Base-by-base conservation (phyloP, 2,888 invertebrate species). In the Eupithecia centaureata region DNA sequence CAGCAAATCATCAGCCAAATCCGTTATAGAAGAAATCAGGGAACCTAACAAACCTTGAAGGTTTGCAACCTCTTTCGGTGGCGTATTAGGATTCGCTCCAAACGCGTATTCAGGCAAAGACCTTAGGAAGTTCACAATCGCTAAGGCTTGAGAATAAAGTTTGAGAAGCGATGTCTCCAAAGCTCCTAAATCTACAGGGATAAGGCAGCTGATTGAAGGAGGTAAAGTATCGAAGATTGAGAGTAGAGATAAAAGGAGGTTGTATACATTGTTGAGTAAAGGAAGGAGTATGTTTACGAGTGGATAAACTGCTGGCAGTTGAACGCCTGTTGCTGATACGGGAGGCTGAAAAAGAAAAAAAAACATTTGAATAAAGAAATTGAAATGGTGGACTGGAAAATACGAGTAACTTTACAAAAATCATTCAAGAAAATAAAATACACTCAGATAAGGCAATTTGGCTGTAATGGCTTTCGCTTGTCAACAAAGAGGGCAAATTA, bases 141-240 rank as follows among this genome's bases (percentile, higher is more conserved):
- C 93, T 0, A 93, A 70, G 0, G 92, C 92, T 69, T 93, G 92
- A 0, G 92, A 92, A 54, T 93, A 93, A 0, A 93, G 78, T 30
- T 92, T 93, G 0, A 93, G 77, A 0, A 93, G 73, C 0, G 91
- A 91, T 0, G 92, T 92, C 57, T 93, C 93, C 51, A 93, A 73
- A 0, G 92, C 92, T 0, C 89, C 86, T 0, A 93, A 69, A 65
- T 93, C 92, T 0, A 93, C 89, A 0, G 92, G 92, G 7, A 93
- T 91, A 28, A 92, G 73, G 58, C 87, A 86, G 76, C 88, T 89
- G 35, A 93, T 84, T 0, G 90, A 85, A 0, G 92, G 82, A 0
- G 92, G 92, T 0, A 93, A 81, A 0, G 92, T 91, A 72, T 93
- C 92, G 74, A 93, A 92, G 69, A 92, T 91, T 0, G 92, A 92